A percentile compares a stretch with the other conserved stretches of the same genome.
These are phyloP conservation scores for Neodiprion fabricii DNA, from an alignment of 1,140 invertebrate genomes.

Conservation along the genomic window DNA sequence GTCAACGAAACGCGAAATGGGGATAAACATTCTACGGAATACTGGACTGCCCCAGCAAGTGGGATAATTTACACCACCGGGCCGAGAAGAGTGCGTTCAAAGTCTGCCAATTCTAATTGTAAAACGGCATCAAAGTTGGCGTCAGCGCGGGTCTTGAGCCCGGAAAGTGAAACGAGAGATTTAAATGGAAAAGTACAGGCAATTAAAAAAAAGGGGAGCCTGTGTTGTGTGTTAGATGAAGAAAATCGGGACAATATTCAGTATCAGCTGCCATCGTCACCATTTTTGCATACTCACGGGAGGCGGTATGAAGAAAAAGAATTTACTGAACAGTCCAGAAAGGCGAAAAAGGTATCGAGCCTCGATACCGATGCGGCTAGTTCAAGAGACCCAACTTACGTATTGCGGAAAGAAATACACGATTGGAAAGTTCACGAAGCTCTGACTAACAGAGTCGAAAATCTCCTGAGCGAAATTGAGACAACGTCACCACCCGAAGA, in stretches of 20 bases:
- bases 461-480: neutral
- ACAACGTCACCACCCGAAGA: neutral
- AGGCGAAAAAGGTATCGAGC: neutral
- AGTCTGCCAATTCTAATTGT: neutral
- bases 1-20: too few relatives aligned
- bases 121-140: neutral
- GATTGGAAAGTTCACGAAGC: conserved; percentile 29
- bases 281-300: neutral
- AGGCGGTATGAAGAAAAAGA: conserved; percentile 5
- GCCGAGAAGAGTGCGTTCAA: neutral
- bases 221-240: neutral
- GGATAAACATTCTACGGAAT: too few relatives aligned
- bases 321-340: neutral
- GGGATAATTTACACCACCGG: too few relatives aligned
- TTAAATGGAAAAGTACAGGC: neutral
- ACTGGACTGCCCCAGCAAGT: too few relatives aligned
- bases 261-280: neutral
- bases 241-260: neutral
- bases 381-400: neutral
- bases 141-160: neutral
- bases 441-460: conserved; percentile 22
- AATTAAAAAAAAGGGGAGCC: neutral
- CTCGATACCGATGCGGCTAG: neutral
- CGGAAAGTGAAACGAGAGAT: neutral
- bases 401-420: conserved; percentile 30